A percentile compares a stretch with the other conserved stretches of the same genome.
Evolutionary conservation across 2,888 invertebrate species (phyloP).

Genomic region (Aethes cnicana): DNA sequence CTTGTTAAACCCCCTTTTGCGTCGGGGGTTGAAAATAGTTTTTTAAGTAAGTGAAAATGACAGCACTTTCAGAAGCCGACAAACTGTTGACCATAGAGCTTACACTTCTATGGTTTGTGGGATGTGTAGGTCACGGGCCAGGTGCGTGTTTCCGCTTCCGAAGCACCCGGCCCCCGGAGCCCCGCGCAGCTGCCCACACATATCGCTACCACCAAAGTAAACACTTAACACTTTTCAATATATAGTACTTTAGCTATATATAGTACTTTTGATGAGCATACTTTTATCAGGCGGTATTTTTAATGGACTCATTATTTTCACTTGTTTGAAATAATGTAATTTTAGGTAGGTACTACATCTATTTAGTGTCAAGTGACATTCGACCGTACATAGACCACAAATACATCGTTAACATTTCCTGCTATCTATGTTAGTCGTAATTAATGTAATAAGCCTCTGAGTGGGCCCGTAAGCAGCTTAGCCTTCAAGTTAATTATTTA

Average conservation of each 20-base stretch:
- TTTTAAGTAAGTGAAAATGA: conserved; percentile 1
- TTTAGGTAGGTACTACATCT: too few relatives aligned
- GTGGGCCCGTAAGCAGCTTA: too few relatives aligned
- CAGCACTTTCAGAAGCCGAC: conserved; percentile 32
- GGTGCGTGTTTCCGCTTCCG: conserved; percentile 74
- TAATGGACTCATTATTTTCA: too few relatives aligned
- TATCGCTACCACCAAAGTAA: conserved; percentile 17
- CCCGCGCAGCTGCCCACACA: conserved; percentile 24
- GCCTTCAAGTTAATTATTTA: too few relatives aligned
- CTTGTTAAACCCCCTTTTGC: neutral
- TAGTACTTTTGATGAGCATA: neutral
- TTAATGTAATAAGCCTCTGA: too few relatives aligned
- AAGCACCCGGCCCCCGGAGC: conserved; percentile 51
- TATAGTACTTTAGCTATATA: conserved; percentile 5
- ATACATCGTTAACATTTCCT: too few relatives aligned
- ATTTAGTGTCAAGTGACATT: too few relatives aligned
- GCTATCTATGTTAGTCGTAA: too few relatives aligned
- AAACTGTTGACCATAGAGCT: conserved; percentile 37
- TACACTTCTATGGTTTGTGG: conserved; percentile 74
- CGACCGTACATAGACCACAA: too few relatives aligned
- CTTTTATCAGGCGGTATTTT: too few relatives aligned
- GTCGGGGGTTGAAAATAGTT: neutral
- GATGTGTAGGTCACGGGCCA: conserved; percentile 67
- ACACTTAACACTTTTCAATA: conserved; percentile 21
- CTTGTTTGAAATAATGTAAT: too few relatives aligned